Base-by-base conservation (phyloP, 2,797 vertebrate species). In the Threskiornis aethiopicus region DNA sequence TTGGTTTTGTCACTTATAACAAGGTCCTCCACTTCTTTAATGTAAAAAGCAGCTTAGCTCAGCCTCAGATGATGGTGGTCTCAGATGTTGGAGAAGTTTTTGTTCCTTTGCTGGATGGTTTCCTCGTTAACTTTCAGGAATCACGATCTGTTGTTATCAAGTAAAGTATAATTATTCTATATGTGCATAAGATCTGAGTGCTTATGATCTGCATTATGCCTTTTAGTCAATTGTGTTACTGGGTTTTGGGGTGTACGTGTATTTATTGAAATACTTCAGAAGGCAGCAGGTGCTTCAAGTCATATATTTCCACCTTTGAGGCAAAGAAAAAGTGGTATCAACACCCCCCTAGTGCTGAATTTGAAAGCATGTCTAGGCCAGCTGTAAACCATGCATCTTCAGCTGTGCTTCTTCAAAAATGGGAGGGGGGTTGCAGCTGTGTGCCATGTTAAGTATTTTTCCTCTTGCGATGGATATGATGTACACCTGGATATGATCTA, bases 1-100 rank as follows among this genome's bases (percentile, higher is more conserved):
- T 99, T 49, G 99, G 99, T 84, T 99, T 99, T 55, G 99, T 99
- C 96, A 99, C 99, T 59, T 99, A 99, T n/a, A 99, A 99, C 98
- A 99, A 99, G 97, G 98, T 99, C 84, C 99, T 99, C 16, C 99
- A 99, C 94, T 99, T 99, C 98, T 99, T 99, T 96, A 99, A 99
- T 13, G 99, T 99, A 49, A 99, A 99, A 97, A 99, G 99, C 82
- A 98, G 98, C n/a, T 95, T 99, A 97, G 99, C 99, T 64, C 99
- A 99, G 98, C 99, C 99, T 10, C 99, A 99, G 98, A 99, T 99
- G 99, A 99, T 99, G 99, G 99, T 99, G 96, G 99, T 99, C 75
- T 99, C 99, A 0, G 99, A 99, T 66, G 98, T 99, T 7, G 97
- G 98, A 1, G 99, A 99, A 97, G 99, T 99, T 98, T 99, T 99